These are phyloP conservation scores for Maccullochella peelii DNA, from an alignment of 2,113 vertebrate genomes.

Conservation along the genomic window DNA sequence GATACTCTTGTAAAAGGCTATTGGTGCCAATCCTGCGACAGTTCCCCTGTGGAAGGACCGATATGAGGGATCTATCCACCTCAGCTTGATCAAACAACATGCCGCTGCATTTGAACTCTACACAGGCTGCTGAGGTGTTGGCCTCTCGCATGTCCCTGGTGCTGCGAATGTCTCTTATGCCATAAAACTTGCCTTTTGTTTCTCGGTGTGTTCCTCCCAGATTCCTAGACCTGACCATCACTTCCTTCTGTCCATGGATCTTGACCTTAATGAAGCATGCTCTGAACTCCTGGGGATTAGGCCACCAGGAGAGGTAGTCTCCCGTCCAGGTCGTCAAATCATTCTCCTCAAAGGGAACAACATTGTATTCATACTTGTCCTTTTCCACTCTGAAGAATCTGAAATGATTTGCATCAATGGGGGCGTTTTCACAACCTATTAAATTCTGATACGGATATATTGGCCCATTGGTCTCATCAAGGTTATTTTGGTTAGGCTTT, in stretches of 20 bases:
- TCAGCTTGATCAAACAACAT: slow-evolving; percentile 94
- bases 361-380: slow-evolving; percentile 96
- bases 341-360: slow-evolving; percentile 94
- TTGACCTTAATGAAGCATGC: slow-evolving; percentile 96
- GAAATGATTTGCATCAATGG: slow-evolving; percentile 90
- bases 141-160: slow-evolving; percentile 86
- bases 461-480: slow-evolving; percentile 90
- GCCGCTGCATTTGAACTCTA: slow-evolving; percentile 97
- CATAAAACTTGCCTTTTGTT: slow-evolving; percentile 91
- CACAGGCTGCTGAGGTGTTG: slow-evolving; percentile 89
- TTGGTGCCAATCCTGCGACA: slow-evolving; percentile 88
- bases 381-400: slow-evolving; percentile 95
- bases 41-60: slow-evolving; percentile 91
- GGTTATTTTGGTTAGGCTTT: slow-evolving; percentile 91
- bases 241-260: slow-evolving; percentile 91
- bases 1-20: slow-evolving; percentile 90
- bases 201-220: slow-evolving; percentile 88
- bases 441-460: slow-evolving; percentile 93
- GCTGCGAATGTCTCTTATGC: slow-evolving; percentile 94
- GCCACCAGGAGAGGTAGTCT: slow-evolving; percentile 97
- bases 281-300: slow-evolving; percentile 97
- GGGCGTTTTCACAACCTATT: slow-evolving; percentile 90
- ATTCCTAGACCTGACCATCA: slow-evolving; percentile 93
- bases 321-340: slow-evolving; percentile 93
- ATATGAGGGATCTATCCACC: slow-evolving; percentile 91